Base-by-base conservation (phyloP, 2,113 vertebrate species). In the Tachysurus fulvidraco region DNA sequence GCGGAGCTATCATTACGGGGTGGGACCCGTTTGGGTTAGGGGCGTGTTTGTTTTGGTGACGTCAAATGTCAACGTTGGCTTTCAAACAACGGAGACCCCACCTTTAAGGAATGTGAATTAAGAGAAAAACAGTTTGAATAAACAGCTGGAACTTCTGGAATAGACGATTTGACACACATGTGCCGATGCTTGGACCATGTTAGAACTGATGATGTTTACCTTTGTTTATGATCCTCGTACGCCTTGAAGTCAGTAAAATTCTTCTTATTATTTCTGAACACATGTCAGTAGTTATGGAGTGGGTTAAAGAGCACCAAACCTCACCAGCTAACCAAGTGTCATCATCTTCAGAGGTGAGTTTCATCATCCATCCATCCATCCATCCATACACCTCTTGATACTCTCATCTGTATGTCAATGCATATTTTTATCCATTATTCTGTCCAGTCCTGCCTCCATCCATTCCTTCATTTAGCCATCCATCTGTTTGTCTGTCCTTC, bases 291-390 rank as follows among this genome's bases (percentile, higher is more conserved):
- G 64, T n/a, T 59, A 36, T 55, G 50, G 65, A 36, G 25, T 60
- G 52, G 13, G 19, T 62, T 36, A 62, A 67, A 83, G 80, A 36
- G 28, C 60, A 64, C 78, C 28, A 65, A 21, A 57, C 54, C 52
- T 57, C 52, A 19, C 12, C 76, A 41, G 41, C 13, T 46, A 74
- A 6, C 71, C 25, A 23, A 21, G 21, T 62, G 92, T 94, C 93
- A 90, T 93, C 94, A 1, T 65, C 90, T 90, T 94, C 95, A 90
- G 89, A 95, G 94, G 96, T 96, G 92, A 92, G 93, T 14, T 59
- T 80, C 85, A 90, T 57, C 19, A 62, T 50, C 8, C 8, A 69
- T 41, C 4, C 79, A 44, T 60, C 11, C 1, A 25, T 64, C 25
- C 14, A 55, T 41, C 54, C 1, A 21, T 36, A 6, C 14, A 36